phyloP scores from a whole-genome alignment of 2,797 vertebrate genomes.

The Anisognathus igniventris region DNA sequence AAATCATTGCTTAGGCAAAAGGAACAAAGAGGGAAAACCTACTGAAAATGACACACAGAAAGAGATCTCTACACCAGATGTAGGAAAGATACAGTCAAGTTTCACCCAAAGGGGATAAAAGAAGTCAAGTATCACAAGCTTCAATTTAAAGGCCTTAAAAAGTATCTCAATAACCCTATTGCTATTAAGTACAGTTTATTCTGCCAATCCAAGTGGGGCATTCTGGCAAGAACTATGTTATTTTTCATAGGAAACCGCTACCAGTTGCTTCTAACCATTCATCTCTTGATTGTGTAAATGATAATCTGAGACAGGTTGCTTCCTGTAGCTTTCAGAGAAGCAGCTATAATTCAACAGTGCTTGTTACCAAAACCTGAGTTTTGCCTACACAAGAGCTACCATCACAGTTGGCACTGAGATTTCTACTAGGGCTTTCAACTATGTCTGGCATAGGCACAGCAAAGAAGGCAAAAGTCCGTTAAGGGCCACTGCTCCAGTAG shows the following conservation, averaged over 20 bases:
- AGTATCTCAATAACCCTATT: background rate
- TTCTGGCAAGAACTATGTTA: background rate
- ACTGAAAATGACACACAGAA: background rate
- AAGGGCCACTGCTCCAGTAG: background rate
- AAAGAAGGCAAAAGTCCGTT: background rate
- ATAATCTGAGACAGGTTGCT: background rate
- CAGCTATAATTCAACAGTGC: background rate
- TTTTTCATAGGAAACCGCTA: background rate
- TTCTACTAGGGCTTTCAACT: background rate
- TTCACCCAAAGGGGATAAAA: background rate
- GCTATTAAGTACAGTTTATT: background rate
- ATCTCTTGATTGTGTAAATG: background rate
- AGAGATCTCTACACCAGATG: background rate
- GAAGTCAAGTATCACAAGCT: background rate
- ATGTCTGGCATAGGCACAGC: background rate
- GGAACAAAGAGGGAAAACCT: background rate
- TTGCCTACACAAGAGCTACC: background rate
- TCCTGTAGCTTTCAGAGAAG: background rate
- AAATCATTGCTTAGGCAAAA: background rate
- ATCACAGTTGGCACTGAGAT: background rate
- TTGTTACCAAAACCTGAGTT: background rate
- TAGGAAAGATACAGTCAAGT: background rate
- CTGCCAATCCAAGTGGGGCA: background rate
- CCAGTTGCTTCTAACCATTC: background rate
- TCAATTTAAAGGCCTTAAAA: background rate